Evolutionary conservation across 2,113 vertebrate species (phyloP), one percentile per base, ranked within the genome.

Genomic region (Plotosus lineatus): DNA sequence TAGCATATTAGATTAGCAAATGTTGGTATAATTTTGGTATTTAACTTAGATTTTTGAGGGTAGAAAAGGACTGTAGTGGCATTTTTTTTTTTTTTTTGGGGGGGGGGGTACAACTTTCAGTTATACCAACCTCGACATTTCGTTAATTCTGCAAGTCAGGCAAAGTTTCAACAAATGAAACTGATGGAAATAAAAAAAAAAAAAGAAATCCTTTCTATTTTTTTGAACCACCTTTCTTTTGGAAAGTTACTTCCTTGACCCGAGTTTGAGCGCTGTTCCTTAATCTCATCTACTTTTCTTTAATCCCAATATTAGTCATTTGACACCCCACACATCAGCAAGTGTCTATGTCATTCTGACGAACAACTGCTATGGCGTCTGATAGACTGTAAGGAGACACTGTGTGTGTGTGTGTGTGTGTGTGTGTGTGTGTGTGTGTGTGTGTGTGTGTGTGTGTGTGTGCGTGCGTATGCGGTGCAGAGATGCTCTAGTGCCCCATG

Each of bases 401-500:
- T 1, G 40, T 77, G 21, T 69, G 33, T 44, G 66, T n/a, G 11
- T 31, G n/a, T 40, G 63, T 69, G 66, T 69, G 38, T 69, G 40
- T 77, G 66, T 72, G 42, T 26, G 40, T 14, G 80, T 71, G 55
- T 82, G 84, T 84, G 71, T 81, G 69, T 9, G 40, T 69, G 38
- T 69, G 63, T 44, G 66, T n/a, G 28, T 31, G n/a, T 40, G 63
- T 69, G 66, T 69, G 38, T 69, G 12, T 75, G 73, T 76, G 38
- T 46, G 55, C 14, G 82, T 75, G 61, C 81, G 85, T 85, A 66
- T 82, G 69, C n/a, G 23, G 73, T 80, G 69, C 80, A 26, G 38
- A 69, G 71, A 83, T 78, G 82, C 60, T 69, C 58, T 26, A 63
- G 77, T 38, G 63, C 89, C 89, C 85, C 83, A 85, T 84, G 84